Base-by-base conservation (phyloP, 2,888 invertebrate genomes). In the Bimastos eiseni region DNA sequence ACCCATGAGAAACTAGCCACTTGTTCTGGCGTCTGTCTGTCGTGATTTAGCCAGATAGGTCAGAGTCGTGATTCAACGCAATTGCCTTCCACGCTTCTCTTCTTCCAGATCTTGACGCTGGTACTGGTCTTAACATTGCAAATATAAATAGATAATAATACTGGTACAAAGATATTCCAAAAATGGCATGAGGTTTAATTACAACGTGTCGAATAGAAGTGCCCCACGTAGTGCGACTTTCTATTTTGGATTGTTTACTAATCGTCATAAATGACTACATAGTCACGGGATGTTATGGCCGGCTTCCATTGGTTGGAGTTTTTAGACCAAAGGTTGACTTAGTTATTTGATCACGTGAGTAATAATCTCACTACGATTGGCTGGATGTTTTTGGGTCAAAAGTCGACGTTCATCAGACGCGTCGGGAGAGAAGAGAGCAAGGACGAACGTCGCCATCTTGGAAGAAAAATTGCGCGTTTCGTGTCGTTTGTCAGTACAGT, bases 391-490 rank as follows among this genome's bases (percentile, higher is more conserved):
- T 70, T 70, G n/a, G 70, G 70, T 70, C 70, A 70, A 70, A 70
- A 70, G 70, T 70, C 70, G 70, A 70, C 70, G 70, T 70, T 70
- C 70, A 70, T 70, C 70, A 70, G 70, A 70, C 70, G 70, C 70
- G 70, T 70, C 70, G 70, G 70, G 70, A 70, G 11, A 70, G 70
- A 70, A 70, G 70, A 70, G 70, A 70, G 70, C 70, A 70, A 70
- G 70, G 70, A 70, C 70, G 70, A 70, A n/a, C 70, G 70, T 70
- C 70, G 70, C 70, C 70, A 70, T 70, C 70, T 70, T 70, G 70
- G 70, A 70, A n/a, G 70, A 70, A 70, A 70, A 70, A 70, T 70
- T 70, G 70, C 70, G 70, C 70, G 70, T 70, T 70, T 70, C 70
- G 70, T n/a, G 70, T 70, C n/a, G 70, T 70, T 70, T 70, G 70